phyloP scores from a whole-genome alignment of 2,797 vertebrate species.

The Rhinogobio ventralis region DNA sequence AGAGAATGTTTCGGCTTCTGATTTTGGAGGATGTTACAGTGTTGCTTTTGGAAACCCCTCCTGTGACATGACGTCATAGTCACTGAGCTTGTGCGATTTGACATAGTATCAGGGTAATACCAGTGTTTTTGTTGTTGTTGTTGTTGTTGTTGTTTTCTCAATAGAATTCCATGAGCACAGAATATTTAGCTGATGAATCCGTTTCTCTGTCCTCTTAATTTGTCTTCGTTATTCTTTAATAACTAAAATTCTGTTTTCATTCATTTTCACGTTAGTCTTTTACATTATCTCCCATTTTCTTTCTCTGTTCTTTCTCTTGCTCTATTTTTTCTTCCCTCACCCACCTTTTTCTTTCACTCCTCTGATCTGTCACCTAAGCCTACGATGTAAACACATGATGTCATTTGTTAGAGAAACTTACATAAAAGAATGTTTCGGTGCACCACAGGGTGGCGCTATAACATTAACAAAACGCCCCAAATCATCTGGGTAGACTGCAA shows the following conservation, averaged over 20 bases:
- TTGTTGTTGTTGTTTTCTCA: too few species aligned
- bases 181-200: too few species aligned
- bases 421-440: slow-evolving; percentile 29
- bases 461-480: slow-evolving; percentile 24
- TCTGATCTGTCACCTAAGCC: slow-evolving; percentile 27
- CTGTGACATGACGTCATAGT: background rate
- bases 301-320: background rate
- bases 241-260: background rate
- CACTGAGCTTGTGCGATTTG: background rate
- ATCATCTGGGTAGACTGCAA: background rate
- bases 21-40: background rate
- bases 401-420: slow-evolving; percentile 54
- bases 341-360: slow-evolving; percentile 29
- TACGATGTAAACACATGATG: slow-evolving; percentile 57
- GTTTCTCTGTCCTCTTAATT: background rate
- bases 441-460: slow-evolving; percentile 54
- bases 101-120: background rate
- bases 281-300: background rate
- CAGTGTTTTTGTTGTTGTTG: too few species aligned
- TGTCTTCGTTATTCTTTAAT: too few species aligned
- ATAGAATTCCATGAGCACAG: background rate
- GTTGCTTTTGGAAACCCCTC: background rate
- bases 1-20: background rate
- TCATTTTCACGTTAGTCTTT: background rate
- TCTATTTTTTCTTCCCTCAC: slow-evolving; percentile 8